Evolutionary conservation across 2,113 vertebrate species (phyloP).

Genomic region (Pithys albifrons): DNA sequence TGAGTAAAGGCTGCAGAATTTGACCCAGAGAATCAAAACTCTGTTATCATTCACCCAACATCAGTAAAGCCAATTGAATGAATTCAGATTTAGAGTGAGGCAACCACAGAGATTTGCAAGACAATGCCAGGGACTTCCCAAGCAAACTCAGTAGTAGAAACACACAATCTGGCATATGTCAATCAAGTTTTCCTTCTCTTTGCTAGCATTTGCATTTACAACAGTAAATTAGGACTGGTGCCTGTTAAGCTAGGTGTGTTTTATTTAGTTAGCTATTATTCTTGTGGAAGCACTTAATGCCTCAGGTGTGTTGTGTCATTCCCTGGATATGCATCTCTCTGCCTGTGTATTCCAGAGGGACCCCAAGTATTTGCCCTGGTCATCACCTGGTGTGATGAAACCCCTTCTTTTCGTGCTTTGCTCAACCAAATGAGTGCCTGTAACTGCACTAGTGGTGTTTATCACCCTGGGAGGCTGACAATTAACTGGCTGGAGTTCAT

Average conservation of each 20-base stretch:
- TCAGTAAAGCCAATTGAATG: neutral
- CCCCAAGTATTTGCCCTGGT: neutral
- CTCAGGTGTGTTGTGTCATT: neutral
- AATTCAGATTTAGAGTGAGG: neutral
- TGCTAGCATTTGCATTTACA: neutral
- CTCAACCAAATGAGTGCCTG: neutral
- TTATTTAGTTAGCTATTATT: neutral
- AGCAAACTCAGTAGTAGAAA: neutral
- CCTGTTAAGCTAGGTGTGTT: neutral
- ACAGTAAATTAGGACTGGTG: neutral
- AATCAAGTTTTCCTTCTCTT: neutral
- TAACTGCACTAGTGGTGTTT: neutral
- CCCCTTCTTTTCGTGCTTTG: neutral
- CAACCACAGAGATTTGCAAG: neutral
- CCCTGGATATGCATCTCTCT: neutral
- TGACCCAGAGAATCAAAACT: neutral
- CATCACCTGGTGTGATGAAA: neutral
- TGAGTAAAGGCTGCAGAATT: neutral
- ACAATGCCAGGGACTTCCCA: neutral
- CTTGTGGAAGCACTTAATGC: neutral
- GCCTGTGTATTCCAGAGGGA: accelerated
- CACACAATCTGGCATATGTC: accelerated
- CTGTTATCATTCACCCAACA: neutral
- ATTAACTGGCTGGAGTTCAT: neutral
- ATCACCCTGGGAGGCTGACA: neutral